Evolutionary conservation across 2,113 vertebrate species (phyloP), one percentile per base, ranked within the genome.

Genomic region (Sylvia atricapilla): DNA sequence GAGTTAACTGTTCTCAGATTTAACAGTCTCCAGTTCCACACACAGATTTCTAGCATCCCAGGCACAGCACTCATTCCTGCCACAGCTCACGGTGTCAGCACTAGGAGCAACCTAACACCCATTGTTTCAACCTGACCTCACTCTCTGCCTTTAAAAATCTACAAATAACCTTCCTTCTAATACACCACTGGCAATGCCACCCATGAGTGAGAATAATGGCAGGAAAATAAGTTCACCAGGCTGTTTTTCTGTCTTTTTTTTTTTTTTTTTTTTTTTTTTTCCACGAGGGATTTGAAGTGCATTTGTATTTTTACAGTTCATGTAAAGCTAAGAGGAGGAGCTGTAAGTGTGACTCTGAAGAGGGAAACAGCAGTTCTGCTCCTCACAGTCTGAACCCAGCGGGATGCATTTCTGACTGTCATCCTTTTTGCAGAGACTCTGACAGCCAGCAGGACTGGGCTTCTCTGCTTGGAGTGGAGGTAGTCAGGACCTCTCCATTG

Each of bases 1-100:
- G 27, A 76, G 82, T 41, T 88, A 90, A 56, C n/a, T 89, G 55
- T 84, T 87, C 80, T 91, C 52, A 37, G 64, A 56, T 92, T 95
- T 87, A 91, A 75, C 69, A 84, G 80, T 47, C 62, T 91, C 44
- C 35, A 64, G 60, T 84, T 92, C n/a, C 64, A 87, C 52, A 67
- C 11, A 60, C 13, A 41, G 31, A 67, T 72, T 89, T 91, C 72
- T 49, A 87, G 66, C 53, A 53, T 43, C 21, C 16, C 52, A 84
- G 44, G 28, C 53, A 73, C 44, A 84, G 9, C 17, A 22, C 1
- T 55, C 24, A 18, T 64, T 89, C 24, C 37, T 94, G 52, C 52
- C 37, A 12, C 25, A 78, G 52, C 33, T 92, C 44, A 75, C 84
- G 39, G 70, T 39, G 31, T 78, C 73, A 81, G 69, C 76, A 75